These are phyloP conservation scores for Drosophila nigromelanica DNA, from an alignment of 1,140 invertebrate species.

Conservation along the genomic window DNA sequence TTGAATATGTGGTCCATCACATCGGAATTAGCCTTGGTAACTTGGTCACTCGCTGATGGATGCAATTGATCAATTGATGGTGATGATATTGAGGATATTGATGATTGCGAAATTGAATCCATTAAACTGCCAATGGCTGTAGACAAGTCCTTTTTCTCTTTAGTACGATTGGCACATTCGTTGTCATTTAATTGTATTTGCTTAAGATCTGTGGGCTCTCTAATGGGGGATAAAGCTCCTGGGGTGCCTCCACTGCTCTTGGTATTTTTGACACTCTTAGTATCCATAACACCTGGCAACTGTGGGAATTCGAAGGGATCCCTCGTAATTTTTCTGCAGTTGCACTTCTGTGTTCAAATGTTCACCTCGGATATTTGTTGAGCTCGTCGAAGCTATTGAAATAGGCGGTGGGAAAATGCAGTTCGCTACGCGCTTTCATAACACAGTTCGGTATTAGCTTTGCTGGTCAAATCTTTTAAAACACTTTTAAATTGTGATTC, in stretches of 20 bases:
- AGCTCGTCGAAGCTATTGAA: no score
- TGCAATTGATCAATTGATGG: neutral
- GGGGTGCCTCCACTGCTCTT: neutral
- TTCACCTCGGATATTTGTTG: no score
- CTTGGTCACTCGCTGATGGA: neutral
- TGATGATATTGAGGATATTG: constrained; percentile 1
- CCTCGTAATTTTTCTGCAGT: no score
- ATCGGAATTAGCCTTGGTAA: constrained; percentile 16
- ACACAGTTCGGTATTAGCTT: no score
- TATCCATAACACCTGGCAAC: constrained; percentile 15
- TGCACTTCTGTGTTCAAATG: no score
- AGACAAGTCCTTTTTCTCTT: constrained; percentile 2
- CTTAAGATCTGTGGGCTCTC: neutral
- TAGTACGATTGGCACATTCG: neutral
- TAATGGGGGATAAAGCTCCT: neutral
- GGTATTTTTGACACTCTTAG: neutral
- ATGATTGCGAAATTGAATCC: constrained; percentile 11
- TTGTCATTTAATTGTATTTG: neutral
- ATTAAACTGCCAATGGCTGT: neutral
- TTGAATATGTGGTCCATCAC: constrained; percentile 48
- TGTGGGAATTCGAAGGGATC: no score
- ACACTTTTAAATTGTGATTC: no score
- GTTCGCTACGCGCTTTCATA: no score
- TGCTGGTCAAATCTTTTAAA: no score
- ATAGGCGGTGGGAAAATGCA: no score